Evolutionary conservation across 2,888 invertebrate genomes (phyloP), one percentile per base, ranked within the genome.

Genomic region (Hyppa rectilinea): DNA sequence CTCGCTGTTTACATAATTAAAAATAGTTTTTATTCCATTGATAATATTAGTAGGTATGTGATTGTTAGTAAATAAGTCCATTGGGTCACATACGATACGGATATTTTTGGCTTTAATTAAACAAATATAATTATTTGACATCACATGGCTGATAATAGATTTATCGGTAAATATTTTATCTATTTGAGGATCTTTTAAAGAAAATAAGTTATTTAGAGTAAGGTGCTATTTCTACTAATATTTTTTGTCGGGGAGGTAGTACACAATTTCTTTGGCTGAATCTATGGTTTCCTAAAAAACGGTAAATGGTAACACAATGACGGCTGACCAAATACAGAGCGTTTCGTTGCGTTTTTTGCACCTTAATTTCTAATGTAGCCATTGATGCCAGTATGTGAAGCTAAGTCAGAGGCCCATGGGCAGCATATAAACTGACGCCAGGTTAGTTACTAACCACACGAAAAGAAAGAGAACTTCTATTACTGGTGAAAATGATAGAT

Each of bases 41-140:
- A 50, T 56, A 70, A 47, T 55, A 34, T 38, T 29, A 45, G 10
- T 63, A 55, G 43, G 36, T 59, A 38, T 55, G 12, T 38, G 9
- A 36, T 53, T 59, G 40, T 59, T 72, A 43, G 40, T 59, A 45
- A 56, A 43, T 56, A 62, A 58, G 60, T 60, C 50, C 61, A 47
- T 31, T 29, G 49, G 76, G 78, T 76, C 72, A 53, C 31, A 12
- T 23, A 43, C 1, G 66, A 78, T 66, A 72, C 7, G 23, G 23
- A 4, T 50, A 50, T 63, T 23, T 75, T 76, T 52, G 38, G 45
- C 12, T 56, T 56, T 64, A 60, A 76, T 64, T 61, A 55, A n/a
- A 43, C 38, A 36, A 66, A 64, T 47, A 34, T 34, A 49, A 36
- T 47, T 55, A 12, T 36, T 40, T 29, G 59, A 49, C n/a, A 58